Conservation (phyloP, 2,888 invertebrate species). For the Blera fallax region DNA sequence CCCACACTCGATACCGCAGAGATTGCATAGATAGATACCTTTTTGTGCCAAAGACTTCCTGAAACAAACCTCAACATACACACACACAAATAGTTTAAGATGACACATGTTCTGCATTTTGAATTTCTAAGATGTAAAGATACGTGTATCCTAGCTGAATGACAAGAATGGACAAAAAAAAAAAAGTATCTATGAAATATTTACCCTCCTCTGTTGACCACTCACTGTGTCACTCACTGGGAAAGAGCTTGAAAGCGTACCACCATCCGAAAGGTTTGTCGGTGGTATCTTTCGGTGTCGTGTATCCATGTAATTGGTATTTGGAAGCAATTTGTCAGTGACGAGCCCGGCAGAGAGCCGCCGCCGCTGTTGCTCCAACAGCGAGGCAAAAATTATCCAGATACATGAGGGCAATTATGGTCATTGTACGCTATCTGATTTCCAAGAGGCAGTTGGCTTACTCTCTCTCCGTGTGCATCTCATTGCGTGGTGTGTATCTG, state of each 20-base stretch:
- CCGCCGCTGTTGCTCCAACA: too few relatives aligned
- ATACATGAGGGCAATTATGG: slow-evolving; percentile 71
- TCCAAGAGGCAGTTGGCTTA: slow-evolving; percentile 54
- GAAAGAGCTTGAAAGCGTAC: slow-evolving; percentile 19
- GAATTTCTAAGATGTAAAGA: slow-evolving; percentile 62
- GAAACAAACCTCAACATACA: slow-evolving; percentile 46
- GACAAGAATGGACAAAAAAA: background rate
- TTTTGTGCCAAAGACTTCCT: slow-evolving; percentile 54
- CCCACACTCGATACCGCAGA: slow-evolving; percentile 57
- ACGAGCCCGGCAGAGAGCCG: background rate
- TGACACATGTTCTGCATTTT: slow-evolving; percentile 72
- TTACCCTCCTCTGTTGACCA: slow-evolving; percentile 56
- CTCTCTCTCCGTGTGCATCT: slow-evolving; percentile 42
- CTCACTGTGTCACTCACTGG: slow-evolving; percentile 57
- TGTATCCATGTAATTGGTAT: slow-evolving; percentile 70
- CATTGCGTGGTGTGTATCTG: slow-evolving; percentile 19
- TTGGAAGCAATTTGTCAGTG: slow-evolving; percentile 72
- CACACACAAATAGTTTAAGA: slow-evolving; percentile 40
- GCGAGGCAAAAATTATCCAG: slow-evolving; percentile 61
- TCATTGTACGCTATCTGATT: slow-evolving; percentile 72
- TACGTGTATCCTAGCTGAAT: slow-evolving; percentile 18
- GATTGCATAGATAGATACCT: slow-evolving; percentile 31
- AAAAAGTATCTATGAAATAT: slow-evolving; percentile 59
- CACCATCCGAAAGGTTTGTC: slow-evolving; percentile 2
- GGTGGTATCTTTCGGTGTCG: slow-evolving; percentile 50